Conservation (phyloP, 2,797 vertebrate species). For the Nyctibius grandis region DNA sequence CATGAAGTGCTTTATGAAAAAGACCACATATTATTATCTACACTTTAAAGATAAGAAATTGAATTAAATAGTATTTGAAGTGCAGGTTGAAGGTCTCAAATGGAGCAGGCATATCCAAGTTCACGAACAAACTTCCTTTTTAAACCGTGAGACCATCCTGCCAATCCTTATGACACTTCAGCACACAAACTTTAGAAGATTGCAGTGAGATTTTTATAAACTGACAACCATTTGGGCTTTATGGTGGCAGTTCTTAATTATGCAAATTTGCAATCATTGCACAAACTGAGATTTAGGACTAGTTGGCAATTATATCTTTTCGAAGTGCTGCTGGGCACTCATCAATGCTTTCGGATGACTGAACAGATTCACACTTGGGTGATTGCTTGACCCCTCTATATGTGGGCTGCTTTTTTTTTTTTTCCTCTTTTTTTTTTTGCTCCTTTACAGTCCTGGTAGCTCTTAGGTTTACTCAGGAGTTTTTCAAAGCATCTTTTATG, state of each 20-base stretch:
- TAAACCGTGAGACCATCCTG: background rate
- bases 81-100: background rate
- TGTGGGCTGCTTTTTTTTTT: background rate
- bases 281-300: background rate
- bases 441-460: background rate
- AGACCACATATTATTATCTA: background rate
- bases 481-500: background rate
- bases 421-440: background rate
- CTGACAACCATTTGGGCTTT: slow-evolving; percentile 19
- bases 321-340: background rate
- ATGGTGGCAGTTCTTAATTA: slow-evolving; percentile 8
- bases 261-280: background rate
- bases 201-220: background rate
- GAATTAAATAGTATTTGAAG: background rate
- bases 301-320: background rate
- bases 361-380: background rate
- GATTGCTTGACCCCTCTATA: background rate
- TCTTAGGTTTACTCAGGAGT: background rate
- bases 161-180: background rate
- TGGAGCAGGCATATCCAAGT: background rate
- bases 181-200: background rate
- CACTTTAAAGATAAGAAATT: background rate
- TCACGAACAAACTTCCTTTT: background rate
- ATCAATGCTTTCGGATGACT: background rate
- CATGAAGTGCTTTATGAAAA: background rate